Conservation (phyloP, 2,113 vertebrate genomes). For the Hoplias malabaricus region DNA sequence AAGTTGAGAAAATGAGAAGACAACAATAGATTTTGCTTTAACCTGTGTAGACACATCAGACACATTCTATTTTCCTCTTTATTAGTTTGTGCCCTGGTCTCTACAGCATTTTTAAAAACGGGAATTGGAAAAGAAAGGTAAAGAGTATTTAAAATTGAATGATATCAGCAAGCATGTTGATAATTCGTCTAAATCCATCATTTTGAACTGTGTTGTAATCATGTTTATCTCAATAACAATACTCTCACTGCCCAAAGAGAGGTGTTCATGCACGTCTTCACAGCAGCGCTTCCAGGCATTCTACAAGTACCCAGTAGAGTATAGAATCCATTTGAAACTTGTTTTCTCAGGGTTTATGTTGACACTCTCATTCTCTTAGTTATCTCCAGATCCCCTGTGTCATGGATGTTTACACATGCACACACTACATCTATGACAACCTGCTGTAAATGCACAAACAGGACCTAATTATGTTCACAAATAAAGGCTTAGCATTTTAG, state of each 20-base stretch:
- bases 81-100: too few species aligned
- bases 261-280: neutral
- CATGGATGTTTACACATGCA: constrained; percentile 24
- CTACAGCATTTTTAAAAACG: too few species aligned
- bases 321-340: neutral
- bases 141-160: too few species aligned
- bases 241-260: neutral
- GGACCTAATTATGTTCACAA: constrained; percentile 54
- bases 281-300: neutral
- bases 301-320: neutral
- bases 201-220: too few species aligned
- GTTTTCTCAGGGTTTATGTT: neutral
- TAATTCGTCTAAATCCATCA: too few species aligned
- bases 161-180: too few species aligned
- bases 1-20: too few species aligned
- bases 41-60: too few species aligned
- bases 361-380: too few species aligned
- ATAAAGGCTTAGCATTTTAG: constrained; percentile 39
- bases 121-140: too few species aligned
- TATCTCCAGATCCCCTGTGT: neutral
- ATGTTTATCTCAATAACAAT: neutral
- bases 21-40: too few species aligned
- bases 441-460: constrained; percentile 49
- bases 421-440: constrained; percentile 25
- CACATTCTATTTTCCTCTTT: too few species aligned